Conservation (phyloP, 1,140 invertebrate genomes). For the Trichonephila clavata region DNA sequence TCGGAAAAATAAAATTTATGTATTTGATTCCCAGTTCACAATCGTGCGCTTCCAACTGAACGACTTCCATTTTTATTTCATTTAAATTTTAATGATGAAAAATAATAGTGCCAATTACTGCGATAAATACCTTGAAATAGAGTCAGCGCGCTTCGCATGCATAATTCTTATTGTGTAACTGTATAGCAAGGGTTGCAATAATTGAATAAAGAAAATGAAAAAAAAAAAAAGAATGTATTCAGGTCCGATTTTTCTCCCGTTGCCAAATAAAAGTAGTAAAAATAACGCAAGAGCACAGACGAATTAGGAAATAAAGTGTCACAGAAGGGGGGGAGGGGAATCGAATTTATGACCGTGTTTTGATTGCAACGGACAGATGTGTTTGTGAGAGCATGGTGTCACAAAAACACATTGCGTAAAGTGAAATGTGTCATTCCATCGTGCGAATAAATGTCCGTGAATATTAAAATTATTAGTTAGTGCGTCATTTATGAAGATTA, state of each 20-base stretch:
- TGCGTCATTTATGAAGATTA: not conserved
- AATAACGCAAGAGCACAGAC: not conserved
- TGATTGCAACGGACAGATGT: not conserved
- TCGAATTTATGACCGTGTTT: not conserved
- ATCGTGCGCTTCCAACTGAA: not conserved
- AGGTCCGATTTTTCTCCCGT: not conserved
- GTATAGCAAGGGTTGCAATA: not conserved
- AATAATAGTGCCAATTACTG: not conserved
- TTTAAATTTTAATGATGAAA: not conserved
- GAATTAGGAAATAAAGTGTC: not conserved
- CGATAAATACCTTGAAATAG: not conserved
- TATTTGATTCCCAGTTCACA: not conserved
- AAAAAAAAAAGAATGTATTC: not conserved
- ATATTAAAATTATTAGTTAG: too few relatives aligned
- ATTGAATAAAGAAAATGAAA: not conserved
- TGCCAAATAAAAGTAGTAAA: conserved; percentile 2
- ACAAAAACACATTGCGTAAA: conserved; percentile 9
- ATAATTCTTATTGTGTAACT: not conserved
- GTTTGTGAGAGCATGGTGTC: not conserved
- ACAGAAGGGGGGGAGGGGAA: not conserved
- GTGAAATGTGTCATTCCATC: not conserved
- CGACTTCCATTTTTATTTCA: not conserved
- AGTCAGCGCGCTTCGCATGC: not conserved
- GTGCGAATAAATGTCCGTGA: too few relatives aligned
- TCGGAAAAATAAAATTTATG: not conserved